These are phyloP conservation scores for Mantis religiosa DNA, from an alignment of 2,888 invertebrate species.

Conservation along the genomic window DNA sequence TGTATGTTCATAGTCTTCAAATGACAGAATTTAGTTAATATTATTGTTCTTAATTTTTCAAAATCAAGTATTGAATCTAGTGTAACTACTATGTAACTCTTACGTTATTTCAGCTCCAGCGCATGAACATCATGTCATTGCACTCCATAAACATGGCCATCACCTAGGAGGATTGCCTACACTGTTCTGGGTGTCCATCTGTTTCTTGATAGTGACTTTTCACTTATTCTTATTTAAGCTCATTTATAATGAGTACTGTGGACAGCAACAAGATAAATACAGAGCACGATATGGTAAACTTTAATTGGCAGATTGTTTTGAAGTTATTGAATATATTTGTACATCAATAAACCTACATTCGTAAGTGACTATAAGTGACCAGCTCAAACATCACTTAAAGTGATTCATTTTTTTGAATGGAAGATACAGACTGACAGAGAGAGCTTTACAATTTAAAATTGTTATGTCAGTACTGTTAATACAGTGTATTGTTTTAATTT, in stretches of 20 bases:
- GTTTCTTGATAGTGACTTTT: constrained; percentile 82
- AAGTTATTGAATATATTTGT: neutral
- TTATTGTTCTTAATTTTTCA: too few species aligned
- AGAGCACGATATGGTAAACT: constrained; percentile 68
- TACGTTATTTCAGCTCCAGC: constrained; percentile 64
- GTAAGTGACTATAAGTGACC: neutral
- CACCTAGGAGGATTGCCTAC: constrained; percentile 85
- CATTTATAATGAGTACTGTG: constrained; percentile 84
- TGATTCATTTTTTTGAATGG: too few species aligned
- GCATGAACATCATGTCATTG: constrained; percentile 85
- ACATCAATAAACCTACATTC: neutral
- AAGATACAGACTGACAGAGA: too few species aligned
- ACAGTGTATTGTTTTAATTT: too few species aligned
- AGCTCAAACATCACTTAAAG: neutral
- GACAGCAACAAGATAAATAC: constrained; percentile 59
- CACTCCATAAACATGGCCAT: constrained; percentile 86
- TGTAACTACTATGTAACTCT: neutral
- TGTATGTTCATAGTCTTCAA: neutral
- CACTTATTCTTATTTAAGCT: constrained; percentile 90
- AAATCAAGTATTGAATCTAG: too few species aligned
- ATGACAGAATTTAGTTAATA: neutral
- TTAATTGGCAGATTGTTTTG: neutral
- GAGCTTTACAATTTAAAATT: too few species aligned
- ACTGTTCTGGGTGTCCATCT: constrained; percentile 87
- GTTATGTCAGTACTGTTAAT: too few species aligned